Base-by-base conservation (phyloP, 2,797 vertebrate genomes). In the Danio kyathit region DNA sequence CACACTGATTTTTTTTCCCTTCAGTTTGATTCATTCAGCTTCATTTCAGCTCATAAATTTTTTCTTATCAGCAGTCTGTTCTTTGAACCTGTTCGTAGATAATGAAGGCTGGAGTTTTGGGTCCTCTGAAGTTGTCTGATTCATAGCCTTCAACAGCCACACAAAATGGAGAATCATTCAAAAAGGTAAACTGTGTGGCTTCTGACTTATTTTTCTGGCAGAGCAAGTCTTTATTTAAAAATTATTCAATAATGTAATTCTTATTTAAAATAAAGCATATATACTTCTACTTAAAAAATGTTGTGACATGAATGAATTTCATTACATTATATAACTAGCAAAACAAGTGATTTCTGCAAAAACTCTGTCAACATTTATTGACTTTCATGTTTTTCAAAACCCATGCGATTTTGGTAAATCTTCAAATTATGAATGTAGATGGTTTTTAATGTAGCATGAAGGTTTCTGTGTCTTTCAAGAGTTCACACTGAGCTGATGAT, bases 1-100 rank as follows among this genome's bases (percentile, higher is more conserved):
- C 44, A 76, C 61, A 5, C 13, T 51, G 11, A 11, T 44, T 66
- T 73, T 12, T 5, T 16, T 6, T 9, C 7, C 66, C 38, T 69
- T 38, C 44, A 66, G 64, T 5, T 70, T 54, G 8, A 38, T 61
- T 17, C 16, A 7, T 17, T 49, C 10, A 13, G 2, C 48, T 60
- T 59, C 0, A 52, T 56, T 56, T 57, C 5, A 66, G 16, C n/a
- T 38, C 5, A 11, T 48, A 41, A 2, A 6, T 63, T 64, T 19
- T 48, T 41, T 59, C 10, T 59, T 48, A 14, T 78, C 19, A 38
- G 1, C 64, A 13, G 5, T 11, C 3, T 67, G 75, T 77, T 40
- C 40, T 48, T 43, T 76, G 74, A 56, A 66, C 61, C 49, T 29
- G 61, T 59, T 76, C 56, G 7, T 48, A 79, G 77, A 79, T 72